Evolutionary conservation across 53 echinoderm and acorn worm species (phyloP).

Genomic region (Actinopyga echinites): DNA sequence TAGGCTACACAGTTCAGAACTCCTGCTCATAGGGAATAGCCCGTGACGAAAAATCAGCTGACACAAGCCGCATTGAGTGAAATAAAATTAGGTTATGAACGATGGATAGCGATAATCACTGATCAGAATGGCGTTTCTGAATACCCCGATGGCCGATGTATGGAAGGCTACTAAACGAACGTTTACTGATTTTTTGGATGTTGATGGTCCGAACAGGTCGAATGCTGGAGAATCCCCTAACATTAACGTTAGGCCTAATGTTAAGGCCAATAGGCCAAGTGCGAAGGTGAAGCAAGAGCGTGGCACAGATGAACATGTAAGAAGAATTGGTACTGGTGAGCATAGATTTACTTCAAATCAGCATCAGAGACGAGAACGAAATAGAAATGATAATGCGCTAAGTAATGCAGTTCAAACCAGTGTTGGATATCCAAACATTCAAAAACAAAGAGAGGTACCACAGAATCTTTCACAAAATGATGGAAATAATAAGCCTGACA

Average conservation of each 20-base stretch:
- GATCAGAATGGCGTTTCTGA: conserved; percentile 77
- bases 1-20: neutral
- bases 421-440: no score
- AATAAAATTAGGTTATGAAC: neutral
- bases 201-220: conserved; percentile 19
- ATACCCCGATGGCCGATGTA: conserved; percentile 76
- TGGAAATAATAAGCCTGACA: no score
- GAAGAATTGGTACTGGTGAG: no score
- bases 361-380: no score
- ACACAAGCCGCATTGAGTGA: neutral
- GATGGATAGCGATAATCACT: neutral
- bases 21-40: neutral
- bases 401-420: no score
- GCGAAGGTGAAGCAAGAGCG: neutral
- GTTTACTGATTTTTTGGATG: conserved; percentile 76
- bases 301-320: no score
- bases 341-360: no score
- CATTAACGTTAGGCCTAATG: conserved; percentile 2
- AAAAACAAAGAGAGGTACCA: no score
- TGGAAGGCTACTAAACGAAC: conserved; percentile 89
- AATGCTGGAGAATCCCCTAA: neutral
- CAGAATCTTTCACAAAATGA: no score
- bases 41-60: conserved; percentile 18
- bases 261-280: conserved; percentile 37
- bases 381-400: no score